Evolutionary conservation across 2,888 invertebrate genomes (phyloP).

Genomic region (Antheraea assamensis): DNA sequence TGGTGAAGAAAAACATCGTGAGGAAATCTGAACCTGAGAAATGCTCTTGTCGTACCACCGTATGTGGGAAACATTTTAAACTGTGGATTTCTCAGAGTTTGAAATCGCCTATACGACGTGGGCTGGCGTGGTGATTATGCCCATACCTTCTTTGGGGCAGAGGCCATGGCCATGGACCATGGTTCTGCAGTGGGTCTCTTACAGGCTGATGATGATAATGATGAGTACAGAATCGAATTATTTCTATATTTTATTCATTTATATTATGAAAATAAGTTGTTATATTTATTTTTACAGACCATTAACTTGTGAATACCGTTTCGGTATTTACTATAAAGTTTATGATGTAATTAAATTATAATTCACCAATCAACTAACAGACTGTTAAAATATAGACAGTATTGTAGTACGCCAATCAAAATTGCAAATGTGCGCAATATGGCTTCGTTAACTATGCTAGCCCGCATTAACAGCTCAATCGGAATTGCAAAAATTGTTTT

Average conservation of each 20-base stretch:
- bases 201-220: no score
- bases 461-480: conserved; percentile 52
- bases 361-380: conserved; percentile 58
- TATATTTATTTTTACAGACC: not conserved
- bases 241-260: not conserved
- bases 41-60: no score
- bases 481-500: conserved; percentile 25
- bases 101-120: no score
- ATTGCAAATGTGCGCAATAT: conserved; percentile 72
- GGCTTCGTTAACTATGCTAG: conserved; percentile 70
- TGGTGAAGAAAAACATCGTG: no score
- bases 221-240: no score
- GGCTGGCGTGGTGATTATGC: no score
- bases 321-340: conserved; percentile 43
- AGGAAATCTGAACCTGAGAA: no score
- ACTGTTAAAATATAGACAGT: conserved; percentile 48
- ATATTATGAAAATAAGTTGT: not conserved
- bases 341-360: conserved; percentile 53
- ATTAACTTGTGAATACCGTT: conserved; percentile 22
- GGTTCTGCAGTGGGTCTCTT: no score
- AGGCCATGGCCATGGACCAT: no score
- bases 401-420: conserved; percentile 70
- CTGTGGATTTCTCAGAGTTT: no score
- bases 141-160: no score
- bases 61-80: no score